Evolutionary conservation across 35 echinoderm and acorn worm species (phyloP).

Genomic region (Diadema setosum): DNA sequence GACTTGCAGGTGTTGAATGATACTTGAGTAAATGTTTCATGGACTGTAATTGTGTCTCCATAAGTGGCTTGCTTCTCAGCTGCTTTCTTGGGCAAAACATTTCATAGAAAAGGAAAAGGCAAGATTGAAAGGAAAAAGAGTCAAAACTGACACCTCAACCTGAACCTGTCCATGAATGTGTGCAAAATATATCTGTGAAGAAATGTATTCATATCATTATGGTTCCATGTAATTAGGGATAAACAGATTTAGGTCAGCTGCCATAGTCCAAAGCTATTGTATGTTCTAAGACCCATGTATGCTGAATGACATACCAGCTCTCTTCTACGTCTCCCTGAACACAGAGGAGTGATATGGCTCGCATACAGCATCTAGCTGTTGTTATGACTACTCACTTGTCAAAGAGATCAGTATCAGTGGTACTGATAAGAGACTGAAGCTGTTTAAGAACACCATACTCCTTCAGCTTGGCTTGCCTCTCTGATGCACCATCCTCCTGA

Average conservation of each 20-base stretch:
- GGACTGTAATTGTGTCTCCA: no score
- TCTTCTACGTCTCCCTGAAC: neutral
- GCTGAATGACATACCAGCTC: neutral
- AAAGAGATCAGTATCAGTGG: slow-evolving; percentile 76
- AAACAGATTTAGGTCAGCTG: neutral
- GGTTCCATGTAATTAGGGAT: neutral
- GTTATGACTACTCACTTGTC: slow-evolving; percentile 97
- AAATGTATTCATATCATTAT: no score
- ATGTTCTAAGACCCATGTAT: neutral
- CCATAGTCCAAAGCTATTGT: neutral
- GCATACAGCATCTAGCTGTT: neutral
- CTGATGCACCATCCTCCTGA: slow-evolving; percentile 85
- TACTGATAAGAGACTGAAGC: slow-evolving; percentile 71
- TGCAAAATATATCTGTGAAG: no score
- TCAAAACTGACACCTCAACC: no score
- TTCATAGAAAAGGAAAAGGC: no score
- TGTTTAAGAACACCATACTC: slow-evolving; percentile 92
- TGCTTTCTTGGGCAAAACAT: no score
- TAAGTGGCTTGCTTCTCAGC: no score
- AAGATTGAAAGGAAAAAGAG: no score
- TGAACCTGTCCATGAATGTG: no score
- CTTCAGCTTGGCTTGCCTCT: slow-evolving; percentile 87
- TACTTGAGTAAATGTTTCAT: no score
- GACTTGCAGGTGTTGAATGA: no score
- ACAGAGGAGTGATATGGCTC: neutral